Evolutionary conservation across 2,113 vertebrate species (phyloP), one percentile per base, ranked within the genome.

Genomic region (Ascaphus truei): DNA sequence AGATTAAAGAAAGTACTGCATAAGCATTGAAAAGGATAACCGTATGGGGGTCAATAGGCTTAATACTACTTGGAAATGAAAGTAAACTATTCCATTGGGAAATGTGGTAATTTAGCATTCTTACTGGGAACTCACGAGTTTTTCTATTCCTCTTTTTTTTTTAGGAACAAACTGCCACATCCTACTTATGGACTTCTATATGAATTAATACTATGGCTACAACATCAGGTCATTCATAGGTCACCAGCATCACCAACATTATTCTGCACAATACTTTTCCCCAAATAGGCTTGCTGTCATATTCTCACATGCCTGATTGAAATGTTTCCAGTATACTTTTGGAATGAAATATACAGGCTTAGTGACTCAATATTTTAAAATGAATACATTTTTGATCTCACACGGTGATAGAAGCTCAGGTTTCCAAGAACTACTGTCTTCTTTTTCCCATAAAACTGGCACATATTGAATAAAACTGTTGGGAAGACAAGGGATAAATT

Each of bases 1-100:
- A 89, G 90, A 93, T 93, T 93, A 93, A 92, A 91, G 88, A 86
- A 87, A 88, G 82, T 82, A 88, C 84, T 82, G 85, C 85, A 81
- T 81, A 81, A 84, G 82, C 84, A 85, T 85, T 59, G 75, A 83
- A 81, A 84, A 83, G 82, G 81, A 85, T 89, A 90, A 89, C 84
- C 84, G 77, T 30, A 25, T 29, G 62, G 83, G 82, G 84, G 91
- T 92, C 90, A 92, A 87, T 80, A 90, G 85, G 89, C 82, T 91
- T 86, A 78, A 82, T 82, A 75, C 66, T 85, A 84, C 79, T 84
- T 85, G 83, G 84, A 90, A 91, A 91, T 89, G 85, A 91, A 89
- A 92, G 83, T 79, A 84, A 87, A 85, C 68, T 77, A 81, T 85
- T 89, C 85, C 84, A 77, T 52, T 83, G 85, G 84, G 89, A 89